Conservation (phyloP, 1,140 invertebrate genomes). For the Platorchestia sp. region DNA sequence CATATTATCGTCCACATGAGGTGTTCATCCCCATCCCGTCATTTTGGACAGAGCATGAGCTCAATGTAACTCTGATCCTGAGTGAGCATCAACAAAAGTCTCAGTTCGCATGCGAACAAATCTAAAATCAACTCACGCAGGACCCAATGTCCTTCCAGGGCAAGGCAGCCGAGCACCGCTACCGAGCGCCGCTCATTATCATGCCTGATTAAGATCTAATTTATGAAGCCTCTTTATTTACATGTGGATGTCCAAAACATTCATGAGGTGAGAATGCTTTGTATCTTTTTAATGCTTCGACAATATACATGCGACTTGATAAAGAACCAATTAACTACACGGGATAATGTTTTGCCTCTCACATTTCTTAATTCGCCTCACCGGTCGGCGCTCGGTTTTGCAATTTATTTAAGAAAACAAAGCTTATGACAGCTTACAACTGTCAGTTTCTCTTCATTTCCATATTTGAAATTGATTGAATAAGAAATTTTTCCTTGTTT, state of each 20-base stretch:
- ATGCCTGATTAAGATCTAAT: background rate
- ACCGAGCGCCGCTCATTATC: background rate
- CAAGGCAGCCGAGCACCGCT: background rate
- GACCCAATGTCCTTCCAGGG: background rate
- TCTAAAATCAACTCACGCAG: background rate
- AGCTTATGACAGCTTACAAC: background rate
- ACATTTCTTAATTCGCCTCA: background rate
- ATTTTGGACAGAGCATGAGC: background rate
- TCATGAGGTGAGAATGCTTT: constrained; percentile 7
- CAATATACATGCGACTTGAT: constrained; percentile 1
- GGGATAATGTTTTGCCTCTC: background rate
- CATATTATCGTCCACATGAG: too few species aligned
- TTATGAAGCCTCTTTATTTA: background rate
- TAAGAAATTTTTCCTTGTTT: background rate
- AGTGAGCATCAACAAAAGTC: background rate
- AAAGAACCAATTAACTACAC: constrained; percentile 1
- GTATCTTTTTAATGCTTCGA: constrained; percentile 9
- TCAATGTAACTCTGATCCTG: background rate
- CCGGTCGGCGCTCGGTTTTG: background rate
- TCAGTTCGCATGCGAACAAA: background rate
- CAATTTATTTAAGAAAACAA: background rate
- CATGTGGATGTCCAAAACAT: background rate
- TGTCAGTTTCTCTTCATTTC: background rate
- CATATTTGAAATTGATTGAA: background rate
- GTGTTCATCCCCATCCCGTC: background rate